Evolutionary conservation across 2,113 vertebrate species (phyloP).

Genomic region (Epinephelus fuscoguttatus): DNA sequence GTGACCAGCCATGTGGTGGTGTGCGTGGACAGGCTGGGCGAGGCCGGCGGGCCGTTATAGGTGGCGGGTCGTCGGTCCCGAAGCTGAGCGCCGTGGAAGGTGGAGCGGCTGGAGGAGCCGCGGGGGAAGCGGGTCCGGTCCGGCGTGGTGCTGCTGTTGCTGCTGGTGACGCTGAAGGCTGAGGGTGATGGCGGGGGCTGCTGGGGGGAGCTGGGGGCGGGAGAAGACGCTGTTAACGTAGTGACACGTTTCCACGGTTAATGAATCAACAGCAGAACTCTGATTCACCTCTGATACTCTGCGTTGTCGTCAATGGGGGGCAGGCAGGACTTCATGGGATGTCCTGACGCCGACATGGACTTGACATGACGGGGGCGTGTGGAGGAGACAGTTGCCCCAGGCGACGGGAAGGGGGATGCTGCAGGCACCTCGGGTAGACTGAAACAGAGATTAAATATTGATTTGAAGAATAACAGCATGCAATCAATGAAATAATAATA

Average conservation of each 20-base stretch:
- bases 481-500: neutral
- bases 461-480: no score
- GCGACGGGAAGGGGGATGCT: constrained; percentile 80
- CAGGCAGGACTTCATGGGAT: constrained; percentile 91
- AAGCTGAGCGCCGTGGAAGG: constrained; percentile 95
- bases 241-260: neutral
- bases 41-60: constrained; percentile 94
- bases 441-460: neutral
- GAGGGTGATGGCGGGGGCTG: constrained; percentile 90
- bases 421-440: constrained; percentile 93
- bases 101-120: constrained; percentile 92
- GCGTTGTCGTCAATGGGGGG: constrained; percentile 93
- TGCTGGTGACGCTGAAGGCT: constrained; percentile 89
- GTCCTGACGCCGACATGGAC: constrained; percentile 96
- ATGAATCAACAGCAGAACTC: neutral
- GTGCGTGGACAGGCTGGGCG: constrained; percentile 88
- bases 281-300: constrained; percentile 78
- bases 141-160: constrained; percentile 89
- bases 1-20: constrained; percentile 84
- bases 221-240: fast-evolving
- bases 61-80: constrained; percentile 91
- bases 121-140: constrained; percentile 93
- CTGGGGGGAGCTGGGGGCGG: constrained; percentile 13
- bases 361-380: constrained; percentile 93
- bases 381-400: constrained; percentile 77